Conservation (phyloP, 2,888 invertebrate genomes). For the Auanema freiburgensis region DNA sequence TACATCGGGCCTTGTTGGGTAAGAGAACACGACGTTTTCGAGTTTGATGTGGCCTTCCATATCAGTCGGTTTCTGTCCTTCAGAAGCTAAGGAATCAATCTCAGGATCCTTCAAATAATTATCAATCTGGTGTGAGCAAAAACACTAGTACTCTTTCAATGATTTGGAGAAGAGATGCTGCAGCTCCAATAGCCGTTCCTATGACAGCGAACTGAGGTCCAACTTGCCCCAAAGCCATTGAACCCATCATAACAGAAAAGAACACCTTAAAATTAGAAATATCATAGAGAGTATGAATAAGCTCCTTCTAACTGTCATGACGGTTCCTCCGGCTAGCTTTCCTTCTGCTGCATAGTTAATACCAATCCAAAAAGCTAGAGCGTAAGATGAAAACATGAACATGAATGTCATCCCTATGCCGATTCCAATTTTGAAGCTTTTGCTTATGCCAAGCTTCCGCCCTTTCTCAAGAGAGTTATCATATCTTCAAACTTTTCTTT, state of each 20-base stretch:
- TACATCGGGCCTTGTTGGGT: constrained; percentile 67
- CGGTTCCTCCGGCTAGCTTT: constrained; percentile 8
- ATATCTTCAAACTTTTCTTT: constrained; percentile 32
- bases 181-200: constrained; percentile 78
- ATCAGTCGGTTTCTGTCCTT: constrained; percentile 65
- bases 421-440: constrained; percentile 57
- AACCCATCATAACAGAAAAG: constrained; percentile 67
- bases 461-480: constrained; percentile 39
- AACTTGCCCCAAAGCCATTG: constrained; percentile 75
- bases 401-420: constrained; percentile 62
- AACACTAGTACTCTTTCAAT: constrained; percentile 66
- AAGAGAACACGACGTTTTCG: constrained; percentile 66
- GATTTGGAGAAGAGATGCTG: constrained; percentile 70
- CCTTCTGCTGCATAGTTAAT: constrained; percentile 30
- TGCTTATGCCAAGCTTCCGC: constrained; percentile 40
- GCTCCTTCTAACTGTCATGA: constrained; percentile 57
- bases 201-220: constrained; percentile 81
- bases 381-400: constrained; percentile 62
- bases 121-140: neutral
- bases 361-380: constrained; percentile 51
- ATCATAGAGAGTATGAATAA: constrained; percentile 55
- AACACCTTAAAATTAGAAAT: constrained; percentile 42
- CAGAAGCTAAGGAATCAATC: constrained; percentile 50
- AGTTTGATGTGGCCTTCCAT: constrained; percentile 66
- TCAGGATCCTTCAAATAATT: constrained; percentile 39